These are phyloP conservation scores for Drosophila melanosoma DNA, from an alignment of 2,888 invertebrate genomes.

Conservation along the genomic window DNA sequence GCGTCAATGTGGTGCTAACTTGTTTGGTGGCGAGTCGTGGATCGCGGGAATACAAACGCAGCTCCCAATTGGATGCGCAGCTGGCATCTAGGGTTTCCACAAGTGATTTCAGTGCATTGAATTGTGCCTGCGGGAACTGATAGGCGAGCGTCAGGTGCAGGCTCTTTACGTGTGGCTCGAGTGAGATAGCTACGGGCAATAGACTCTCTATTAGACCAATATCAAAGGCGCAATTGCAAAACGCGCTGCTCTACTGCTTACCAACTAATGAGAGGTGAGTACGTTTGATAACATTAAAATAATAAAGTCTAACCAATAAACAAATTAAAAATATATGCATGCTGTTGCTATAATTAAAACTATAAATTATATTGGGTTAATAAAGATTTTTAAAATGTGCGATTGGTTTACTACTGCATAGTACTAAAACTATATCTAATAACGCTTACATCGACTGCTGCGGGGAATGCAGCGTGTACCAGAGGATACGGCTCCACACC, in stretches of 20 bases:
- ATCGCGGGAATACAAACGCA: slow-evolving; percentile 94
- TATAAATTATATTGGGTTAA: slow-evolving; percentile 1
- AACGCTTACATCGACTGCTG: slow-evolving; percentile 88
- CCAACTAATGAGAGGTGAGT: slow-evolving; percentile 1
- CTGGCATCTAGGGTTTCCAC: slow-evolving; percentile 90
- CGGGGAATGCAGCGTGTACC: slow-evolving; percentile 88
- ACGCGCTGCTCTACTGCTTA: slow-evolving; percentile 20
- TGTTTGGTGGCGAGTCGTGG: slow-evolving; percentile 90
- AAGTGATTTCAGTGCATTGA: slow-evolving; percentile 89
- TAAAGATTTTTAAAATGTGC: background rate
- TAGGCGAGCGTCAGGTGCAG: slow-evolving; percentile 95
- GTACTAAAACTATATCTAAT: slow-evolving; percentile 5
- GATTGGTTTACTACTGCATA: background rate
- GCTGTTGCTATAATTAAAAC: slow-evolving; percentile 23
- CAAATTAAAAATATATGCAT: slow-evolving; percentile 17
- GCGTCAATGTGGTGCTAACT: slow-evolving; percentile 80
- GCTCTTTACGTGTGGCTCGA: slow-evolving; percentile 93
- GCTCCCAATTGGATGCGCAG: slow-evolving; percentile 91
- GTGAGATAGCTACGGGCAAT: slow-evolving; percentile 87
- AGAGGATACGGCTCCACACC: slow-evolving; percentile 88
- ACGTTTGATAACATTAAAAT: slow-evolving; percentile 1
- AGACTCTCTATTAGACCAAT: slow-evolving; percentile 58
- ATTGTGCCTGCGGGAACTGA: slow-evolving; percentile 91
- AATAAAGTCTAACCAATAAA: slow-evolving; percentile 35
- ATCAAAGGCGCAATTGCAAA: slow-evolving; percentile 23